Conservation (phyloP, 2,888 invertebrate genomes). For the Harpagoxenus sublaevis region DNA sequence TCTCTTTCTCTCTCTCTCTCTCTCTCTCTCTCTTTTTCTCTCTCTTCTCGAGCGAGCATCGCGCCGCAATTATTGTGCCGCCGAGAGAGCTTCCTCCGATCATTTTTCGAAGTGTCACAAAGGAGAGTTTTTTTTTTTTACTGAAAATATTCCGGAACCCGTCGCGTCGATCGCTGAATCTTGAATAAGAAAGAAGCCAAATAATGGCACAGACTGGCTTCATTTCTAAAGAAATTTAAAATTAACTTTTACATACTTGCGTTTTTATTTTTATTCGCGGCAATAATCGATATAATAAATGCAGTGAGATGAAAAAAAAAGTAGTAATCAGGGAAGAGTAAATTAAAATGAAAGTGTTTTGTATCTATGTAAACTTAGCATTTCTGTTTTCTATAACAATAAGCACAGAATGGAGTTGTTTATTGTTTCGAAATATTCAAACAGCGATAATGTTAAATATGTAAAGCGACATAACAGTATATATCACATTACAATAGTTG, state of each 20-base stretch:
- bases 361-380: too few relatives aligned
- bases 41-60: constrained; percentile 60
- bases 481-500: not conserved
- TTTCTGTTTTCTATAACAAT: not conserved
- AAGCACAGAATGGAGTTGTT: not conserved
- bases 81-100: constrained; percentile 29
- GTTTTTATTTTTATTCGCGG: not conserved
- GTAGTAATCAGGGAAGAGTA: not conserved
- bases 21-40: constrained; percentile 45
- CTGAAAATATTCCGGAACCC: constrained; percentile 24
- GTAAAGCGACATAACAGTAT: not conserved
- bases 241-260: not conserved
- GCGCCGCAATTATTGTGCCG: constrained; percentile 36
- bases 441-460: constrained; percentile 14
- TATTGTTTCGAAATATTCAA: not conserved
- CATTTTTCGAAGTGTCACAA: constrained; percentile 44
- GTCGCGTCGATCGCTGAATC: not conserved
- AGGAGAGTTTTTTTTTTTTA: not conserved
- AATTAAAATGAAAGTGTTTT: not conserved
- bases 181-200: not conserved
- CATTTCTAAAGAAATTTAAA: not conserved
- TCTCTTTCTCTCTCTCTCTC: constrained; percentile 57
- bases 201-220: not conserved
- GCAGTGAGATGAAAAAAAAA: not conserved
- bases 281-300: not conserved